phyloP scores from a whole-genome alignment of 2,888 invertebrate species.

The Hipparchia sbordonii region DNA sequence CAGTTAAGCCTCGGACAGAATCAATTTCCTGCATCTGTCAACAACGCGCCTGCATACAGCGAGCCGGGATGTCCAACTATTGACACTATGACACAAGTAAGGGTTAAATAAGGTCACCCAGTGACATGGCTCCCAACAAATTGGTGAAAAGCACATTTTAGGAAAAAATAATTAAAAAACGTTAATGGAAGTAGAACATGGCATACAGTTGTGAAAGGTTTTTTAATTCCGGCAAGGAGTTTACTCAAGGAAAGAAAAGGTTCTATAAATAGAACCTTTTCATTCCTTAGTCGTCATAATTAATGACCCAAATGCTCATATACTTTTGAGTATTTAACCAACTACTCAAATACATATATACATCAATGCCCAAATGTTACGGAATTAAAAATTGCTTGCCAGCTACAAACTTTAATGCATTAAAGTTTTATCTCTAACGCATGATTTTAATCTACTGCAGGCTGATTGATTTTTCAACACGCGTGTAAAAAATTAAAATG shows the following conservation, averaged over 20 bases:
- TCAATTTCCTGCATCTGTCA: slow-evolving; percentile 26
- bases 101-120: not conserved
- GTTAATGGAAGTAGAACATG: too few species aligned
- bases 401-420: not conserved
- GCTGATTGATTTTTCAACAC: slow-evolving; percentile 3
- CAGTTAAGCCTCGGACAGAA: slow-evolving; percentile 19
- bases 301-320: too few species aligned
- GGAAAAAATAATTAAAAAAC: too few species aligned
- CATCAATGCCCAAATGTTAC: too few species aligned
- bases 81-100: not conserved
- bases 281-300: too few species aligned
- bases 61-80: not conserved
- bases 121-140: not conserved
- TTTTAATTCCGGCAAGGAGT: too few species aligned
- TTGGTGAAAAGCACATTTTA: too few species aligned
- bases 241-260: too few species aligned
- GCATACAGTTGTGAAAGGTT: too few species aligned
- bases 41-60: slow-evolving; percentile 1
- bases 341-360: too few species aligned
- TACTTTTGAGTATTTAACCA: too few species aligned
- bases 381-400: not conserved
- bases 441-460: slow-evolving; percentile 3
- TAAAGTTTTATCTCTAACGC: not conserved
- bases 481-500: slow-evolving; percentile 15
- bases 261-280: too few species aligned